phyloP scores from a whole-genome alignment of 1,140 invertebrate genomes.

The Globodera rostochiensis region DNA sequence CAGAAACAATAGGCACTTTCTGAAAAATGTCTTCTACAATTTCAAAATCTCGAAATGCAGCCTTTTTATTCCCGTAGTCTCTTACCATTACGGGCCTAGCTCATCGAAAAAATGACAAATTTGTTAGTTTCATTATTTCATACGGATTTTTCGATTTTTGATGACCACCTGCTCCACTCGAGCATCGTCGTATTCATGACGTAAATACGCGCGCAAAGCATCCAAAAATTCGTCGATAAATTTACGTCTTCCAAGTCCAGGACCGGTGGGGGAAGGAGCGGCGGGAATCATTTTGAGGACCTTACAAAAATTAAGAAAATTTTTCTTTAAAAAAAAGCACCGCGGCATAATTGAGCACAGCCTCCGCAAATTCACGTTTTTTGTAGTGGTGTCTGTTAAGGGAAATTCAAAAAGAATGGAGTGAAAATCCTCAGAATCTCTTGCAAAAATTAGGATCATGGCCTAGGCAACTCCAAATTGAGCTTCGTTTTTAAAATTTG shows the following conservation, averaged over 20 bases:
- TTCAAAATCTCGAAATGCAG: no score
- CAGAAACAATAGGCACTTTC: background rate
- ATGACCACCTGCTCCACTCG: background rate
- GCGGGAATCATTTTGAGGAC: slow-evolving; percentile 1
- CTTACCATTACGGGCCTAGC: no score
- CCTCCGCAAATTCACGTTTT: slow-evolving; percentile 11
- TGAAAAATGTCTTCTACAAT: no score
- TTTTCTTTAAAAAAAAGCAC: background rate
- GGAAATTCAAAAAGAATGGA: background rate
- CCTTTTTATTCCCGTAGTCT: no score
- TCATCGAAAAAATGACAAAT: no score
- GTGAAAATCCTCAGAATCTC: background rate
- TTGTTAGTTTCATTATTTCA: no score
- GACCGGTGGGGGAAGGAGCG: background rate
- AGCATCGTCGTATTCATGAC: slow-evolving; percentile 11
- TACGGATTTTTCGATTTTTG: background rate
- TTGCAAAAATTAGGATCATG: no score
- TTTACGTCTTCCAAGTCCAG: slow-evolving; percentile 8
- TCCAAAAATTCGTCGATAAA: slow-evolving; percentile 31
- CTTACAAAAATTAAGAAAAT: background rate
- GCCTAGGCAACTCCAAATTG: no score
- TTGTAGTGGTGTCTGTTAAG: slow-evolving; percentile 6
- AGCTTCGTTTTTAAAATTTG: no score
- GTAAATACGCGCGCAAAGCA: slow-evolving; percentile 18
- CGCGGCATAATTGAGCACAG: slow-evolving; percentile 18